Evolutionary conservation across 1,140 invertebrate genomes (phyloP), one percentile per base, ranked within the genome.

Genomic region (Diorhabda carinulata): DNA sequence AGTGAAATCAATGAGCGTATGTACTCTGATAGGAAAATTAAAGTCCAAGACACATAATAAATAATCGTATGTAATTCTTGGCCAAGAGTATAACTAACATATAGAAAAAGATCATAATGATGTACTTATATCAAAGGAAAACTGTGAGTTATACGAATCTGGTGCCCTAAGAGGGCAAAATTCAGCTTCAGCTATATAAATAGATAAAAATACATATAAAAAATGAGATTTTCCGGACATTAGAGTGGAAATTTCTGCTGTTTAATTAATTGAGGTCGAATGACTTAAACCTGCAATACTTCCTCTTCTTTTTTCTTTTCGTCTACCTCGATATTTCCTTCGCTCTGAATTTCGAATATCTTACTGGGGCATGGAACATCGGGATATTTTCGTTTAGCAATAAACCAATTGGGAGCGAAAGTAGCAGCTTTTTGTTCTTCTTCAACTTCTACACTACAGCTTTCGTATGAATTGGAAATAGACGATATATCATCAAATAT

Each of bases 231-330:
- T 25, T 25, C 25, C 25, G 25, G 25, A 25, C 25, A 25, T 25
- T 25, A 25, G 25, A 25, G 25, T 25, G 25, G 25, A 25, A 25
- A 25, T 25, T 56, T 56, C n/a, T 6, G 6, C 52, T n/a, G 2
- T 7, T 2, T n/a, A 56, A 2, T n/a, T n/a, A 56, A n/a, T 6
- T n/a, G 2, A 56, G 2, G n/a, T 2, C 6, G 52, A 56, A 56
- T 56, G 6, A 56, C 6, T 25, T 60, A 10, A 6, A 64, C 63
- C 45, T 64, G 9, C 5, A 64, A 8, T 4, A 64, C 41, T 52
- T 64, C 52, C 5, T 64, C 63, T 56, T 64, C 63, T 56, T 56
- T 52, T 56, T 64, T 44, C 56, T 64, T 63, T 5, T 47, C 61
- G 8, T 8, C 45, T 3, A 9, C 10, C 10, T 47, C 47, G 1